Evolutionary conservation across 2,113 vertebrate species (phyloP).

Genomic region (Psilopsiagon aurifrons): DNA sequence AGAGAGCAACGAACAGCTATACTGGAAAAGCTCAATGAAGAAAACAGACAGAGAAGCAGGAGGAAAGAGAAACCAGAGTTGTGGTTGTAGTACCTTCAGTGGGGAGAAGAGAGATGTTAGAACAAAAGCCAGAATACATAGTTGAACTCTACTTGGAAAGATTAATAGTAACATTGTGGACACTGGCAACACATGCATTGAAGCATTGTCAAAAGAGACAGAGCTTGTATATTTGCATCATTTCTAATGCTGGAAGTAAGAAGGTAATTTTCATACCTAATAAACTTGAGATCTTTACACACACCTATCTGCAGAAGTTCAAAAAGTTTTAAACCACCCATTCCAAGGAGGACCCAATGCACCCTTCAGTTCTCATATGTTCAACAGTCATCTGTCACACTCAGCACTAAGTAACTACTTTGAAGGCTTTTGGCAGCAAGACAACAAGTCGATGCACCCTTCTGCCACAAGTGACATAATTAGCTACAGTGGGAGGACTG

Average conservation of each 20-base stretch:
- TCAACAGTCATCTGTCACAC: not conserved
- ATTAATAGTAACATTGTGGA: not conserved
- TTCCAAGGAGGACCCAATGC: not conserved
- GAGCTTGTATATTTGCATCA: not conserved
- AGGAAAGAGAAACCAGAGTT: not conserved
- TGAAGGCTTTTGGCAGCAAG: not conserved
- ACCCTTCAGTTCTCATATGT: not conserved
- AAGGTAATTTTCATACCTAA: not conserved
- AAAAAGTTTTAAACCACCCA: not conserved
- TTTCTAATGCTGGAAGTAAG: not conserved
- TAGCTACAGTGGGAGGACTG: not conserved
- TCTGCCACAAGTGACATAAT: not conserved
- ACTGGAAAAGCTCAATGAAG: not conserved
- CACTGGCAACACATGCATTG: rapidly evolving
- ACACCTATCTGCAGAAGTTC: not conserved
- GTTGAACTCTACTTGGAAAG: not conserved
- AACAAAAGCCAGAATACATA: not conserved
- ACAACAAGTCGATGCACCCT: not conserved
- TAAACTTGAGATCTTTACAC: not conserved
- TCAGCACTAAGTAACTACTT: not conserved
- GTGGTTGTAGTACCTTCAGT: not conserved
- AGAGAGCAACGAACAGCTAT: not conserved
- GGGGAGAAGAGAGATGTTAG: not conserved
- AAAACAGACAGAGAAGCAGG: not conserved
- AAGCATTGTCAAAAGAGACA: not conserved